Percentiles rank a stretch among this genome's conserved stretches.
These are phyloP conservation scores for Homarus americanus DNA, from an alignment of 1,140 invertebrate genomes.

Conservation along the genomic window DNA sequence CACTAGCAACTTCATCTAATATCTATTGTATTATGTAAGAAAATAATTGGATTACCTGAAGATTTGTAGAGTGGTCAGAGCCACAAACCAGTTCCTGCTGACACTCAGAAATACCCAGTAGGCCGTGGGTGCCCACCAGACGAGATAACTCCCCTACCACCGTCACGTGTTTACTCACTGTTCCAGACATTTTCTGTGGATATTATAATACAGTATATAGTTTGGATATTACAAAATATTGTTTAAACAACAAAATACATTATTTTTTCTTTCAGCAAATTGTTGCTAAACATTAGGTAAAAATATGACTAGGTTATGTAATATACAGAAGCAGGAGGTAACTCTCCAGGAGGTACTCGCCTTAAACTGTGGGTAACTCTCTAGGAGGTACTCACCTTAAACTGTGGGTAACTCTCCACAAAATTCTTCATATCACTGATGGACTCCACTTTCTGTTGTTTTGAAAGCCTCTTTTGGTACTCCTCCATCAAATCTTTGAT, in stretches of 20 bases:
- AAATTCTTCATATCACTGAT: conserved; percentile 99
- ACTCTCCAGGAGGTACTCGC: too few relatives aligned
- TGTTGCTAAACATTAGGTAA: too few relatives aligned
- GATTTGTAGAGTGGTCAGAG: conserved; percentile 92
- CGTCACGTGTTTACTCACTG: conserved; percentile 97
- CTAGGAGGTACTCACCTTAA: conserved; percentile 83
- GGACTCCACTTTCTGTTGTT: conserved; percentile 97
- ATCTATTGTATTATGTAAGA: neutral
- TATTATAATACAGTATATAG: neutral
- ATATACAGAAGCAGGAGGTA: too few relatives aligned
- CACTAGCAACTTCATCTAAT: too few relatives aligned
- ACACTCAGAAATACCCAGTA: conserved; percentile 96
- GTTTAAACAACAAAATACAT: too few relatives aligned
- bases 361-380: too few relatives aligned
- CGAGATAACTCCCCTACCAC: conserved; percentile 96
- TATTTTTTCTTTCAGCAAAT: too few relatives aligned
- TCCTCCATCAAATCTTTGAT: conserved; percentile 99
- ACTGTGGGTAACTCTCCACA: conserved; percentile 98
- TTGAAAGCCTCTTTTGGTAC: conserved; percentile 97
- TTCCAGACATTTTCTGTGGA: conserved; percentile 95
- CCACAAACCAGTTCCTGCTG: conserved; percentile 98
- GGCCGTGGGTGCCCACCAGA: conserved; percentile 86
- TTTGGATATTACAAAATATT: too few relatives aligned
- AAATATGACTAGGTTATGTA: too few relatives aligned
- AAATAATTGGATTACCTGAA: conserved; percentile 82